Evolutionary conservation across 2,888 invertebrate species (phyloP).

Genomic region (Diaperis boleti): DNA sequence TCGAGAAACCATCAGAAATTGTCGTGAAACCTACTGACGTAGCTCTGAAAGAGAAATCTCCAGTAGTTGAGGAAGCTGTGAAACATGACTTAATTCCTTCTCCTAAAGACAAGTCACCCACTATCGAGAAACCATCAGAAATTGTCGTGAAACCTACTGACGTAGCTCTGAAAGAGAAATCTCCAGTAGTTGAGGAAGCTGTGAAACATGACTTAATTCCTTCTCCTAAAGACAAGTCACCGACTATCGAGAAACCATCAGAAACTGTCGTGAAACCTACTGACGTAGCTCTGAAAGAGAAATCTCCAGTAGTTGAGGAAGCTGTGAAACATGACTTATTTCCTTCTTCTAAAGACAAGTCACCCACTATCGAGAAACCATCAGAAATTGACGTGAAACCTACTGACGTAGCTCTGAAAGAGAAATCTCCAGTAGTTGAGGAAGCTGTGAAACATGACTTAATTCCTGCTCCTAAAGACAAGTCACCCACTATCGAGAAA

Average conservation of each 20-base stretch:
- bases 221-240: background rate
- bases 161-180: background rate
- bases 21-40: background rate
- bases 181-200: background rate
- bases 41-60: background rate
- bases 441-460: too few species aligned
- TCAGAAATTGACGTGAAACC: too few species aligned
- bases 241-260: constrained; percentile 4
- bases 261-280: constrained; percentile 17
- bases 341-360: background rate
- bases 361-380: background rate
- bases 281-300: background rate
- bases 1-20: constrained; percentile 1
- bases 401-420: too few species aligned
- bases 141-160: background rate
- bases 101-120: background rate
- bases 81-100: background rate
- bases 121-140: background rate
- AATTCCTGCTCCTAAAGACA: too few species aligned
- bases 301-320: background rate
- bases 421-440: too few species aligned
- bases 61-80: background rate
- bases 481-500: too few species aligned
- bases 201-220: background rate
- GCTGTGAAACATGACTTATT: background rate